Conservation (phyloP, 2,113 vertebrate genomes). For the Melanostigma gelatinosum region DNA sequence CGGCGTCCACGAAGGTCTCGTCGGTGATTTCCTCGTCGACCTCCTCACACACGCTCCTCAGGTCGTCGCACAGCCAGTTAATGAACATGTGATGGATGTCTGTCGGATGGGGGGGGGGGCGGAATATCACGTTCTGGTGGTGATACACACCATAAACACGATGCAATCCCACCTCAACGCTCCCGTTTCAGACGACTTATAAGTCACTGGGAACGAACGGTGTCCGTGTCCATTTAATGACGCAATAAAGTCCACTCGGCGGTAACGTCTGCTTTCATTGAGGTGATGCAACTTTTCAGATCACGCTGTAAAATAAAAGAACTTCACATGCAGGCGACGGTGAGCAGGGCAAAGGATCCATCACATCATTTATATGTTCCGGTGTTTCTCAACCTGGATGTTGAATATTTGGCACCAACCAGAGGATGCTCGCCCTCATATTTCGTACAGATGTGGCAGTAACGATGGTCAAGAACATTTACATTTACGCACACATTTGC, state of each 20-base stretch:
- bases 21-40: constrained; percentile 15
- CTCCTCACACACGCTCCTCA: background rate
- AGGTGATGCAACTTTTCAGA: constrained; percentile 6
- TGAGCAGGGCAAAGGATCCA: background rate
- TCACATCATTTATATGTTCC: too few relatives aligned
- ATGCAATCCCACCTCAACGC: background rate
- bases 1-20: constrained; percentile 17
- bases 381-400: too few relatives aligned
- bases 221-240: constrained; percentile 1
- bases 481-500: too few relatives aligned
- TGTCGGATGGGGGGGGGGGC: constrained; percentile 5
- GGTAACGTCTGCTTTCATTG: constrained; percentile 14
- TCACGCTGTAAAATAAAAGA: background rate
- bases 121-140: constrained; percentile 14
- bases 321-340: background rate
- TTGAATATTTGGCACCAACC: too few relatives aligned
- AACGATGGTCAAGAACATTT: too few relatives aligned
- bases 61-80: constrained; percentile 7
- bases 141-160: constrained; percentile 32
- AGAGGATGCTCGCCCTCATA: too few relatives aligned
- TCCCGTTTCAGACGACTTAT: constrained; percentile 23
- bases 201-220: background rate
- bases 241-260: constrained; percentile 31
- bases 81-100: constrained; percentile 42
- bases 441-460: too few relatives aligned